These are phyloP conservation scores for Myotis daubentonii DNA, from an alignment of 2,797 vertebrate genomes.

Conservation along the genomic window DNA sequence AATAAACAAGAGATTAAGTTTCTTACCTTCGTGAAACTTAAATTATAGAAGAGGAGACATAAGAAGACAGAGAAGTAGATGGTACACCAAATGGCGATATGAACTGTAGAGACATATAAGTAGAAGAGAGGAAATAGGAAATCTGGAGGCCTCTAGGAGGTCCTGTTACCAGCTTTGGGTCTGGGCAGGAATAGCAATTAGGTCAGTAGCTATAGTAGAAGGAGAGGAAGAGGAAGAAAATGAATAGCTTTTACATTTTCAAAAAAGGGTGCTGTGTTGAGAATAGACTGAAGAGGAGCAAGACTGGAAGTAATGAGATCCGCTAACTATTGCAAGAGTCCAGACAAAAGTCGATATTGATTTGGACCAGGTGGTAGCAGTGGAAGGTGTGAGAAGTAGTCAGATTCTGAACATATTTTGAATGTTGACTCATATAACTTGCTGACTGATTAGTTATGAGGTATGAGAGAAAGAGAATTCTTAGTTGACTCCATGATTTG, in stretches of 20 bases:
- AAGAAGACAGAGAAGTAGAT: not conserved
- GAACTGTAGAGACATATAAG: not conserved
- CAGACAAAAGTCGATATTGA: not conserved
- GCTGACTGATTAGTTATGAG: not conserved
- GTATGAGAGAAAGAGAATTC: not conserved
- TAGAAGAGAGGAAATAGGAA: not conserved
- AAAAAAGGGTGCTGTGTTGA: not conserved
- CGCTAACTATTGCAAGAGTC: not conserved
- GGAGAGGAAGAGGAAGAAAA: not conserved
- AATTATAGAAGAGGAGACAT: not conserved
- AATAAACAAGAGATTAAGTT: conserved; percentile 20
- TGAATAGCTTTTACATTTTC: not conserved
- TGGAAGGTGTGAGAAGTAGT: not conserved
- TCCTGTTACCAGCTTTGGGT: not conserved
- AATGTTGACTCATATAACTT: not conserved
- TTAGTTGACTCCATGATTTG: not conserved
- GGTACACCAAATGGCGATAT: not conserved
- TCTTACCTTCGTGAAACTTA: not conserved
- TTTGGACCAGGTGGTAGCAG: not conserved
- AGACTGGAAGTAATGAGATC: not conserved
- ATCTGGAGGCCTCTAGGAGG: not conserved
- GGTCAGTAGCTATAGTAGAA: not conserved
- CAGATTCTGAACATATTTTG: not conserved
- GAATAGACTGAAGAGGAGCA: not conserved
- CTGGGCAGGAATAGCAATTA: not conserved